Base-by-base conservation (phyloP, 2,797 vertebrate genomes). In the Paramormyrops hopkinsi region DNA sequence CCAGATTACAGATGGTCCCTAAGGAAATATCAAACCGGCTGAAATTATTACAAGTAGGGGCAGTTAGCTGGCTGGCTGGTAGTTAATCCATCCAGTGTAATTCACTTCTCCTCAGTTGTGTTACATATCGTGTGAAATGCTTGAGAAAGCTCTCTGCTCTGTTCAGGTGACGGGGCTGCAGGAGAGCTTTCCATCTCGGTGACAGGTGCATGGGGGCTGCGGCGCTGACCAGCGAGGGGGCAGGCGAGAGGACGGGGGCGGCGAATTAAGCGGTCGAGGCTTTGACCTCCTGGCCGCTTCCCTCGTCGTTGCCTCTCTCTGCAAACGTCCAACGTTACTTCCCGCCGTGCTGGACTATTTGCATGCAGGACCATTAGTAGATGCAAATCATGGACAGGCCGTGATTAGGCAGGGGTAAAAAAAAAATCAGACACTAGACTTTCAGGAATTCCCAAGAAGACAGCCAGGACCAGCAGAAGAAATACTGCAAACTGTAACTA, bases 1-100 rank as follows among this genome's bases (percentile, higher is more conserved):
- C 44, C 44, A 84, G 22, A 84, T 84, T 84, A 84, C 82, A 84
- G 82, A 48, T 51, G 82, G 22, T 84, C 50, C 46, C 46, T 84
- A 29, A 84, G 48, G 82, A 29, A 84, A 84, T 84, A 84, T 51
- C 82, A 48, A 84, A 84, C 44, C 9, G 19, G n/a, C 37, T 44
- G 14, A 44, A 41, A 46, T 84, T 50, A 48, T 51, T 51, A 48
- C 19, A 84, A 84, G 82, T 50, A 84, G 3, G 82, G 73, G 33
- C 73, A 44, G 37, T 44, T 79, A 3, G 2, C 37, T 79, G 14
- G 41, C 73, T 79, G 73, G 17, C 73, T 44, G 73, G 73, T n/a
- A 19, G 41, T 79, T 79, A 79, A 59, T 41, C 41, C 73, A 9
- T 41, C 73, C 19, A 8, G 37, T 79, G 37, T n/a, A 79, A 79